These are phyloP conservation scores for Dryomyza anilis DNA, from an alignment of 2,888 invertebrate species.

Conservation along the genomic window DNA sequence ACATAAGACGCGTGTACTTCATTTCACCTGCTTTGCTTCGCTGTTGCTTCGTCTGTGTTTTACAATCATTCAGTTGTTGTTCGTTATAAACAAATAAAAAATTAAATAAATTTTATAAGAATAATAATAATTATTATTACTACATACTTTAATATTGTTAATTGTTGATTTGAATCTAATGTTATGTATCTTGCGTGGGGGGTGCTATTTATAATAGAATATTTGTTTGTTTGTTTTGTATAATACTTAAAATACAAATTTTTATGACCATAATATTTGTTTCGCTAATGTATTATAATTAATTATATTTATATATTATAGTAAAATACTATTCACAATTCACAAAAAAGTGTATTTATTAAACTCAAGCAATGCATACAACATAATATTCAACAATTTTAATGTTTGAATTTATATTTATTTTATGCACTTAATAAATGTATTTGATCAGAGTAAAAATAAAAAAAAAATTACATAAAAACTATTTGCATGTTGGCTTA, in stretches of 20 bases:
- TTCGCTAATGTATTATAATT: constrained; percentile 21
- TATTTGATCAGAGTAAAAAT: too few species aligned
- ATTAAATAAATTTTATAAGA: constrained; percentile 4
- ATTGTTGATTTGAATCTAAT: constrained; percentile 16
- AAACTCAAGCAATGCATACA: not conserved
- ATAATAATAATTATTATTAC: constrained; percentile 6
- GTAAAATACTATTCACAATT: constrained; percentile 23
- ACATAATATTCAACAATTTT: too few species aligned
- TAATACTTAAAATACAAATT: constrained; percentile 22
- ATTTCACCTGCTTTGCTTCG: too few species aligned
- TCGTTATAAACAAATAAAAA: constrained; percentile 7
- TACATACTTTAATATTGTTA: constrained; percentile 11
- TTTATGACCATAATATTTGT: constrained; percentile 16
- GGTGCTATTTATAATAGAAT: constrained; percentile 25
- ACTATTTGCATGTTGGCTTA: too few species aligned
- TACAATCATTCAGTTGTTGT: constrained; percentile 19
- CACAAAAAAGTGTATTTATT: constrained; percentile 8
- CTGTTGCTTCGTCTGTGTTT: constrained; percentile 14
- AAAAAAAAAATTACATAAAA: too few species aligned
- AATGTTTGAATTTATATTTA: too few species aligned
- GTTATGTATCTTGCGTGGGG: constrained; percentile 14
- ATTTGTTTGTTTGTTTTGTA: constrained; percentile 3
- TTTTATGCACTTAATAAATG: too few species aligned
- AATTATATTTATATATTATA: constrained; percentile 7
- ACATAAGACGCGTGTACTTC: constrained; percentile 5